Conservation (phyloP, 2,797 vertebrate species). For the Tapera naevia region DNA sequence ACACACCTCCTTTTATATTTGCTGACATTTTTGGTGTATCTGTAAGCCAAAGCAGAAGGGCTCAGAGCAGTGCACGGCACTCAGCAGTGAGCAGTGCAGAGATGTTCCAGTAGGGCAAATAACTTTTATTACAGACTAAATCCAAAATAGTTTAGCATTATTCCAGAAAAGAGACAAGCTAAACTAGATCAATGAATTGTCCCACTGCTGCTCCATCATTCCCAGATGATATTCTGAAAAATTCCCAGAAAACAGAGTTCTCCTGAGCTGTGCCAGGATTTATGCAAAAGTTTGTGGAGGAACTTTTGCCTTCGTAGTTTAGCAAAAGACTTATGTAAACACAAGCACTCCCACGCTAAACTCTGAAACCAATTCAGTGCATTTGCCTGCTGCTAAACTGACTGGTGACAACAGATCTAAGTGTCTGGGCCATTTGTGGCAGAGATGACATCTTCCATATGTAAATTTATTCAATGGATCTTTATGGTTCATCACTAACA, state of each 20-base stretch:
- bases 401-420: background rate
- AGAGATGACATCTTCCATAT: background rate
- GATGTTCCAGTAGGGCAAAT: background rate
- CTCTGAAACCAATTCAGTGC: background rate
- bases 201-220: background rate
- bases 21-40: background rate
- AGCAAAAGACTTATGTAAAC: background rate
- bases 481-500: background rate
- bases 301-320: background rate
- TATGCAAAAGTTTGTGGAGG: background rate
- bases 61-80: background rate
- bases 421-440: background rate
- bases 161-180: background rate
- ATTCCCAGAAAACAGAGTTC: background rate
- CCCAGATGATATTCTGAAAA: background rate
- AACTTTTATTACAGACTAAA: background rate
- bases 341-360: background rate
- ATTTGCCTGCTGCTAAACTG: background rate
- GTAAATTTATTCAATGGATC: background rate
- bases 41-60: constrained; percentile 30
- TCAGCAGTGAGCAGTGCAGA: background rate
- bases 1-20: too few species aligned
- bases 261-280: background rate
- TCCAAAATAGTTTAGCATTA: background rate
- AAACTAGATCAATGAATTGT: background rate